Conservation (phyloP, 2,888 invertebrate genomes). For the Ommatoiulus sabulosus region DNA sequence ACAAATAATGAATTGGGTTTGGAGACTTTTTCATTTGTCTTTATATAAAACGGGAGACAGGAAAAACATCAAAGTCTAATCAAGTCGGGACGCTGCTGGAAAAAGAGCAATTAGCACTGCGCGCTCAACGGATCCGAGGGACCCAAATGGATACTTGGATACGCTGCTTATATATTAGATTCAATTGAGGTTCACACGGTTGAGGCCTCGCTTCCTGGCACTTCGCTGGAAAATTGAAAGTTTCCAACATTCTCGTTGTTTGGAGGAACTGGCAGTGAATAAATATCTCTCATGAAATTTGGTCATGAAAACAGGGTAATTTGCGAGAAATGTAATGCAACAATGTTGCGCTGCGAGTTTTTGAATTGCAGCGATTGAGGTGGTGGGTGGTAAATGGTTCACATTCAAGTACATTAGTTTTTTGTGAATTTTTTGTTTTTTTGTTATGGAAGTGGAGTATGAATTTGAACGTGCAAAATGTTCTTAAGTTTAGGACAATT, state of each 20-base stretch:
- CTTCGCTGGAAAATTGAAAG: not conserved
- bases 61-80: not conserved
- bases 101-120: constrained; percentile 11
- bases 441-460: too few species aligned
- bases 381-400: too few species aligned
- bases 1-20: constrained; percentile 28
- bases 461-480: too few species aligned
- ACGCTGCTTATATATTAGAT: not conserved
- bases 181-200: not conserved
- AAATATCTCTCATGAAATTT: not conserved
- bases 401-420: too few species aligned
- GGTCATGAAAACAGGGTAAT: not conserved
- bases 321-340: not conserved
- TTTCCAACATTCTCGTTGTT: not conserved
- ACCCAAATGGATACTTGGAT: not conserved
- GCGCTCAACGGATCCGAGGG: not conserved
- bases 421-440: too few species aligned
- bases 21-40: constrained; percentile 28
- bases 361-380: too few species aligned
- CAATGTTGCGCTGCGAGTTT: not conserved
- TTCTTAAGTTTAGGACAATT: too few species aligned
- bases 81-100: not conserved
- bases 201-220: not conserved
- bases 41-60: constrained; percentile 25
- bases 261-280: too few species aligned